A percentile compares a stretch with the other conserved stretches of the same genome.
Conservation (phyloP, 2,888 invertebrate species). For the Keiferia lycopersicella region DNA sequence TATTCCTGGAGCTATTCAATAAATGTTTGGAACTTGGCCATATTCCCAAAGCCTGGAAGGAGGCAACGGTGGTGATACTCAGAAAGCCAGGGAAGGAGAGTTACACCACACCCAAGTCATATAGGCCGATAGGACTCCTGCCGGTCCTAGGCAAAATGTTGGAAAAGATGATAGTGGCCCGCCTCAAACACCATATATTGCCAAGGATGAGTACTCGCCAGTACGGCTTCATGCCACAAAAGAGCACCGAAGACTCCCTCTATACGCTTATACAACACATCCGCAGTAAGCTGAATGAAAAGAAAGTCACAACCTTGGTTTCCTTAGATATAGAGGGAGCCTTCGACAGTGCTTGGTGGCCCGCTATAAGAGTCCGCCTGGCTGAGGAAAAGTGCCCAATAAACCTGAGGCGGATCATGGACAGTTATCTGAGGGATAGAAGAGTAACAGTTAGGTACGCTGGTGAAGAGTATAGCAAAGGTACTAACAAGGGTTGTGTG, state of each 20-base stretch:
- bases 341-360: no score
- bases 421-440: slow-evolving; percentile 18
- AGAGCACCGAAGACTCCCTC: slow-evolving; percentile 13
- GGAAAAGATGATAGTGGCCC: slow-evolving; percentile 5
- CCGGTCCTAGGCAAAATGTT: neutral
- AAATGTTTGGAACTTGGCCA: neutral
- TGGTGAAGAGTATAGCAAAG: neutral
- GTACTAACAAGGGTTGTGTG: neutral
- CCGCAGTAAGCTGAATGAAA: no score
- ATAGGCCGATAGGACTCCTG: slow-evolving; percentile 2
- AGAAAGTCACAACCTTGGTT: no score
- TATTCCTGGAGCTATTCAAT: neutral
- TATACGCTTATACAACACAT: no score
- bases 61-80: neutral
- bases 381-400: slow-evolving; percentile 22
- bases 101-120: neutral
- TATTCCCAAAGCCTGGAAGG: neutral
- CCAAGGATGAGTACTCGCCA: neutral
- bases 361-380: no score
- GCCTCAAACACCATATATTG: neutral
- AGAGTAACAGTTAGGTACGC: neutral
- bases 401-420: slow-evolving; percentile 23
- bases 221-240: neutral
- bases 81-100: slow-evolving; percentile 7
- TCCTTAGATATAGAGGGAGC: no score